Evolutionary conservation across 2,797 vertebrate species (phyloP), one percentile per base, ranked within the genome.

Genomic region (Ataeniobius toweri): DNA sequence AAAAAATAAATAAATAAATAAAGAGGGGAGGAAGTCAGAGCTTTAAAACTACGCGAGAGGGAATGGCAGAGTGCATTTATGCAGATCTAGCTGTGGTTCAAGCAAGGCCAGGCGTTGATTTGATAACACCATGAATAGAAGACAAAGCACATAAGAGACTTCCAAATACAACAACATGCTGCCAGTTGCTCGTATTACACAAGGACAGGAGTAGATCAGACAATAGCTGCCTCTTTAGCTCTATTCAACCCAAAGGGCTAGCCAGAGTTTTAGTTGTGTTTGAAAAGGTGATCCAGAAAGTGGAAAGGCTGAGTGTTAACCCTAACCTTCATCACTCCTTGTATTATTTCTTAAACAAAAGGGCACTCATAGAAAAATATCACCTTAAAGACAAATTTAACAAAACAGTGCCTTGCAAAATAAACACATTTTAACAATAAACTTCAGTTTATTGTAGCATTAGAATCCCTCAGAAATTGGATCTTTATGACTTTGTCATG

Each of bases 91-190:
- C 77, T 89, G 58, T 16, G 22, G 81, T 77, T 72, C 73, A 74
- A 83, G 77, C 74, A 12, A 82, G 84, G 89, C 87, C 89, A 91
- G 90, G 81, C 77, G 83, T 91, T 88, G 89, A 93, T 92, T 87
- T 89, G 88, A 90, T 80, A 80, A 70, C n/a, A 48, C 67, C 63
- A 83, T 31, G 74, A 89, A 87, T 86, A 75, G 73, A 74, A 89
- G 78, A 85, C 75, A 9, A 74, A 58, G 39, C 55, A 83, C 85
- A 92, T 86, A 87, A 80, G 81, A 85, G 76, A 58, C 77, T 73
- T 92, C 84, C 88, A 91, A 89, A 85, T 82, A 84, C 78, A 90
- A 89, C 76, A 84, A 77, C 74, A 53, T 10, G 24, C 36, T 79
- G 74, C 65, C 71, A 72, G 18, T 73, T 68, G n/a, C 24, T 20